Evolutionary conservation across 2,888 invertebrate genomes (phyloP).

Genomic region (Campopleginae sp.): DNA sequence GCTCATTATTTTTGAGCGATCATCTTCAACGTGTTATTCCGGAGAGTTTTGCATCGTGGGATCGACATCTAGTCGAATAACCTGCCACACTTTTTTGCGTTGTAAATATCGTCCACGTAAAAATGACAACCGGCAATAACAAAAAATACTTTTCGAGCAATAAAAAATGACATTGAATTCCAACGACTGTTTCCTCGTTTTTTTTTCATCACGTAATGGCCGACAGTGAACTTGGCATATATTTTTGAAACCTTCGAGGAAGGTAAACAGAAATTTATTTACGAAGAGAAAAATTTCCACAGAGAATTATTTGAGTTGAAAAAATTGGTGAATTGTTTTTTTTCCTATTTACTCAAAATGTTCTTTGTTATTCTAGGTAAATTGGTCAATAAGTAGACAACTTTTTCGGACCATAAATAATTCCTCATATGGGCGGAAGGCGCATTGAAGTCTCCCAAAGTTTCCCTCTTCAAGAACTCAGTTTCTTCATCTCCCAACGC

Average conservation of each 20-base stretch:
- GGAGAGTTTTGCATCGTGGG: not conserved
- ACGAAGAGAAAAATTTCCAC: not conserved
- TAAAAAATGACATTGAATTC: conserved; percentile 31
- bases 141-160: not conserved
- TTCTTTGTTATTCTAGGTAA: not conserved
- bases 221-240: conserved; percentile 35
- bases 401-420: not conserved
- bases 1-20: not conserved
- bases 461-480: not conserved
- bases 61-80: not conserved
- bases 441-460: not conserved
- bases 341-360: not conserved
- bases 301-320: not conserved
- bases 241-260: not conserved
- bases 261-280: not conserved
- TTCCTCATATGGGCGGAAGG: not conserved
- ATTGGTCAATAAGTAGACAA: not conserved
- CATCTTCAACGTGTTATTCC: not conserved
- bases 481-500: not conserved
- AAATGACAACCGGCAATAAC: not conserved
- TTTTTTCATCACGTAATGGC: conserved; percentile 10
- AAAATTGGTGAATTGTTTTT: not conserved
- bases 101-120: not conserved
- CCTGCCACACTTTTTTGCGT: not conserved
- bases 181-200: not conserved